A percentile compares a stretch with the other conserved stretches of the same genome.
These are phyloP conservation scores for Pristionchus fissidentatus DNA, from an alignment of 2,888 invertebrate species.

Conservation along the genomic window DNA sequence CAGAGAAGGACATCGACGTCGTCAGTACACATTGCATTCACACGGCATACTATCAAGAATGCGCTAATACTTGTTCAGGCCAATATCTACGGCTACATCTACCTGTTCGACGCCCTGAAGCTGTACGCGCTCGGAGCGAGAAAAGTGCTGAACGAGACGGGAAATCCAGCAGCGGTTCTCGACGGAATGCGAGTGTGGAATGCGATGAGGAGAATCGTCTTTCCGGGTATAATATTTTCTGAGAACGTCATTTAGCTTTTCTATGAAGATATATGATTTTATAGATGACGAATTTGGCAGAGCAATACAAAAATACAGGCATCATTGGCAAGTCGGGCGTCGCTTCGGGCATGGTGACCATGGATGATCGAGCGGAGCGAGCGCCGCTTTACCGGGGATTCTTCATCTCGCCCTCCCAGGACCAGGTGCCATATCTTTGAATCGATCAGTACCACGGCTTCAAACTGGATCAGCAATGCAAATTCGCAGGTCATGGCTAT, in stretches of 20 bases:
- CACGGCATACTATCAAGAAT: not conserved
- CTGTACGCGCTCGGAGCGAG: constrained; percentile 68
- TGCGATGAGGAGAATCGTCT: constrained; percentile 68
- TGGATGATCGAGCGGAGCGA: constrained; percentile 24
- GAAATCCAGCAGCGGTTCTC: constrained; percentile 59
- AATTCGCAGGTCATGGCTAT: constrained; percentile 57
- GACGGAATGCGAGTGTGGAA: constrained; percentile 72
- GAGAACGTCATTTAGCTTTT: not conserved
- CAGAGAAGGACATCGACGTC: constrained; percentile 9
- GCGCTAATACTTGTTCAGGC: too few species aligned
- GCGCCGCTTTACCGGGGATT: constrained; percentile 38
- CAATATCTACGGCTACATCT: constrained; percentile 65
- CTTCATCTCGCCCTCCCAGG: constrained; percentile 37
- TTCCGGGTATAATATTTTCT: constrained; percentile 55
- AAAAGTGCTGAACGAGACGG: constrained; percentile 59
- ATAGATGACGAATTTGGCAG: too few species aligned
- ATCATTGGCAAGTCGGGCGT: constrained; percentile 12
- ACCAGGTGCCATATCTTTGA: constrained; percentile 46
- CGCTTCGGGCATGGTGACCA: constrained; percentile 24
- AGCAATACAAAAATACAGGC: not conserved
- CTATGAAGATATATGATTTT: too few species aligned
- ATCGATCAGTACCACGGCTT: constrained; percentile 2
- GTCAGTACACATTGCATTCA: not conserved
- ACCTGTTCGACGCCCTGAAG: constrained; percentile 65
- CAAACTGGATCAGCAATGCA: not conserved